Percentiles rank a stretch among this genome's conserved stretches.
Conservation (phyloP, 2,113 vertebrate species). For the Microtus ochrogaster region DNA sequence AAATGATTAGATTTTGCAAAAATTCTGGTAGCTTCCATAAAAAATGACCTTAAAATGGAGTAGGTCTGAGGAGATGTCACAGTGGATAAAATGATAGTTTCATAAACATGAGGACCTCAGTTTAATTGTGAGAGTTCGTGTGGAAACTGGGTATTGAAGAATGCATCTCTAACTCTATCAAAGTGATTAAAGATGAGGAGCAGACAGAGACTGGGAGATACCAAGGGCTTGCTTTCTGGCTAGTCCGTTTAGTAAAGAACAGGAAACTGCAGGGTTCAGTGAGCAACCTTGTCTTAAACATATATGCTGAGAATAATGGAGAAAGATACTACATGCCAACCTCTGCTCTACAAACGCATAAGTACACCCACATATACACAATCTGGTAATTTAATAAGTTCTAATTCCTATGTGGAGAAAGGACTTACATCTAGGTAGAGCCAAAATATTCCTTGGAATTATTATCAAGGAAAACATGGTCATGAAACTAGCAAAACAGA, state of each 20-base stretch:
- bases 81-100: neutral
- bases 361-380: neutral
- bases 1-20: neutral
- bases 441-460: slow-evolving; percentile 38
- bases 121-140: neutral
- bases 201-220: neutral
- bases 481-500: neutral
- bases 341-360: neutral
- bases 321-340: neutral
- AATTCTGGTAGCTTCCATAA: neutral
- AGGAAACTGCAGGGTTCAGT: neutral
- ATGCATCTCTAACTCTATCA: neutral
- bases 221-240: neutral
- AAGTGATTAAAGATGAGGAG: neutral
- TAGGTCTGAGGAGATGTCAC: neutral
- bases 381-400: neutral
- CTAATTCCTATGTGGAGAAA: neutral
- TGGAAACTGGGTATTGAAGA: neutral
- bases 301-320: neutral
- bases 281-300: neutral
- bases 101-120: neutral
- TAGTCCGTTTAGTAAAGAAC: fast-evolving
- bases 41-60: neutral
- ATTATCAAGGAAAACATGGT: slow-evolving; percentile 28
- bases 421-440: slow-evolving; percentile 3